Conservation (phyloP, 1,140 invertebrate species). For the Lasioglossum albipes region DNA sequence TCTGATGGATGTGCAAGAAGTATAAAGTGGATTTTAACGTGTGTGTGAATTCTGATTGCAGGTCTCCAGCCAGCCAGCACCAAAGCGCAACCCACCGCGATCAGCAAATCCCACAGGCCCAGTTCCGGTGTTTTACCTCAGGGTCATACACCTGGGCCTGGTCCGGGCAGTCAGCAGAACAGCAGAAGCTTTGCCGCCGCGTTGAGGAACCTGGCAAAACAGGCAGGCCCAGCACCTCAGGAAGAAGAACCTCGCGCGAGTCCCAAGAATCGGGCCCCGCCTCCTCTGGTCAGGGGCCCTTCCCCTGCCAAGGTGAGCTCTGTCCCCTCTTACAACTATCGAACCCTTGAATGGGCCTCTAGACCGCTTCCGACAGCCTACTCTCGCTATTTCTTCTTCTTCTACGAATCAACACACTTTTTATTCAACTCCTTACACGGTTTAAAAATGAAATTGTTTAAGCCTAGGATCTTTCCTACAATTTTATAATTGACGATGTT, state of each 20-base stretch:
- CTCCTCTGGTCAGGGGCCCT: conserved; percentile 76
- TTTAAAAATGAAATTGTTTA: no score
- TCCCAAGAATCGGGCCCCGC: conserved; percentile 77
- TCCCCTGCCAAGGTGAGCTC: conserved; percentile 77
- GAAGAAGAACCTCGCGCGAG: conserved; percentile 76
- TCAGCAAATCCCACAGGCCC: conserved; percentile 77
- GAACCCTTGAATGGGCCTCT: no score
- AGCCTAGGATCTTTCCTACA: no score
- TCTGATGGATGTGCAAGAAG: no score
- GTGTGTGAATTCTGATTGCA: conserved; percentile 52
- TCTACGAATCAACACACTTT: no score
- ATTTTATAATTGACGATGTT: no score
- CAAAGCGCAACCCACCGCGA: conserved; percentile 74
- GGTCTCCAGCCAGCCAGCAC: conserved; percentile 76
- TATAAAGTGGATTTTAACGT: no score
- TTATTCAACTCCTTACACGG: no score
- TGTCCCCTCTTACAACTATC: neutral
- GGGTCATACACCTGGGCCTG: conserved; percentile 79
- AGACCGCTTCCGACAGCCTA: no score
- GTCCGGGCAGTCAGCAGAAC: conserved; percentile 78
- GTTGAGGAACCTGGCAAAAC: conserved; percentile 89
- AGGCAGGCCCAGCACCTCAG: conserved; percentile 83
- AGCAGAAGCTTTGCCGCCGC: conserved; percentile 86
- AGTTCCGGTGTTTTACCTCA: conserved; percentile 77
- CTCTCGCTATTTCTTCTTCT: no score